A percentile compares a stretch with the other conserved stretches of the same genome.
Conservation (phyloP, 30 jellyfish, hydroid and myxozoan species). For the Nemopilema nomurai region DNA sequence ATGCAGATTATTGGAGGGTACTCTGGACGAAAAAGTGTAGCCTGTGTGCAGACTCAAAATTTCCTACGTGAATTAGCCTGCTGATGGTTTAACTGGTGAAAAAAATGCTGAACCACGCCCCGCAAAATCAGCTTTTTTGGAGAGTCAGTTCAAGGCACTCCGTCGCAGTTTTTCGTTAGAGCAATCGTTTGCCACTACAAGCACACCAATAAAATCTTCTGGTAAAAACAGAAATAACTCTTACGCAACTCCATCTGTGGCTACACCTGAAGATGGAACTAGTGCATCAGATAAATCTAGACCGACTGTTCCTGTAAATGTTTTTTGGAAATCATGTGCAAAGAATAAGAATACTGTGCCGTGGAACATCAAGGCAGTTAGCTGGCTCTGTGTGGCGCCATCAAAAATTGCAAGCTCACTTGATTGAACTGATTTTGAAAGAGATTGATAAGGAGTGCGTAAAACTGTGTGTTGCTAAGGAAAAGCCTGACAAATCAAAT, state of each 20-base stretch:
- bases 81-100: background rate
- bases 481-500: constrained; percentile 14
- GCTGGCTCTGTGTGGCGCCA: constrained; percentile 14
- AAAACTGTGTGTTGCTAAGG: constrained; percentile 27
- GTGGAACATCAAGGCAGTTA: background rate
- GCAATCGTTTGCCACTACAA: background rate
- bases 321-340: background rate
- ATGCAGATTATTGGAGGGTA: too few species aligned
- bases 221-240: background rate
- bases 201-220: background rate
- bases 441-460: background rate
- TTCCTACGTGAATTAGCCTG: too few species aligned
- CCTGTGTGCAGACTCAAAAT: too few species aligned
- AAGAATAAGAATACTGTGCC: background rate
- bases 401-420: background rate
- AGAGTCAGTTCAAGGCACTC: background rate
- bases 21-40: too few species aligned
- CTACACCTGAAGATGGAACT: background rate
- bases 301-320: background rate
- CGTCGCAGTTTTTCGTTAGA: background rate
- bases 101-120: background rate
- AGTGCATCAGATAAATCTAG: background rate
- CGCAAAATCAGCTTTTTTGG: constrained; percentile 7
- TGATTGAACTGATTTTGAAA: background rate
- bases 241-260: background rate